Percentiles rank a stretch among this genome's conserved stretches.
Conservation (phyloP, 2,113 vertebrate species). For the Tamias sibiricus region DNA sequence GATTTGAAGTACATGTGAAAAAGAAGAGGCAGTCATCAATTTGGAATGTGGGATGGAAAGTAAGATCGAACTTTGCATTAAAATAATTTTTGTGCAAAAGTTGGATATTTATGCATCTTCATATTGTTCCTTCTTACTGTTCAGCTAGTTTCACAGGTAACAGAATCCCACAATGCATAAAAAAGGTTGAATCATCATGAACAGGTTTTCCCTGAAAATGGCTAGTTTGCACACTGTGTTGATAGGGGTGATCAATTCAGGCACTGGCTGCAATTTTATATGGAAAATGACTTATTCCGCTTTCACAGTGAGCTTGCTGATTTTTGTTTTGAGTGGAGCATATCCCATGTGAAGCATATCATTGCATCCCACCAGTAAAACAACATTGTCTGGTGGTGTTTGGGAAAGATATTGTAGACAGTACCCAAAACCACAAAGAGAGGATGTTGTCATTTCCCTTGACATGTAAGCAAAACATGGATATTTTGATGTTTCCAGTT, state of each 20-base stretch:
- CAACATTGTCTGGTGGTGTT: conserved; percentile 33
- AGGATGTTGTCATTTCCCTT: conserved; percentile 56
- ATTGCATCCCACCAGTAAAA: conserved; percentile 31
- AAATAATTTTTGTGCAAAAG: neutral
- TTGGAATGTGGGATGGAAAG: neutral
- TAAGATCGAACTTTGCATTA: neutral
- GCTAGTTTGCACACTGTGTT: neutral
- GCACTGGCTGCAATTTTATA: neutral
- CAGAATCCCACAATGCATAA: neutral
- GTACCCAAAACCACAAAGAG: conserved; percentile 61
- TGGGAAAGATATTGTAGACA: conserved; percentile 46
- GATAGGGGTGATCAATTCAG: neutral
- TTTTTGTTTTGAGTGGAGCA: neutral
- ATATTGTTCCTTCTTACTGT: neutral
- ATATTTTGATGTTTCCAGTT: conserved; percentile 64
- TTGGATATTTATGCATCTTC: neutral
- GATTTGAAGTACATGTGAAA: neutral
- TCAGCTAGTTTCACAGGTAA: neutral
- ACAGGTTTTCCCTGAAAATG: neutral
- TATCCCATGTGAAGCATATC: conserved; percentile 15
- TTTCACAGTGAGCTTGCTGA: neutral
- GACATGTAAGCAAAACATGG: conserved; percentile 54
- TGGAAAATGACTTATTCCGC: neutral
- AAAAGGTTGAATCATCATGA: neutral
- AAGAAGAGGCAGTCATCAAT: neutral